A percentile compares a stretch with the other conserved stretches of the same genome.
Evolutionary conservation across 2,888 invertebrate genomes (phyloP).

Genomic region (Cheilosia variabilis): DNA sequence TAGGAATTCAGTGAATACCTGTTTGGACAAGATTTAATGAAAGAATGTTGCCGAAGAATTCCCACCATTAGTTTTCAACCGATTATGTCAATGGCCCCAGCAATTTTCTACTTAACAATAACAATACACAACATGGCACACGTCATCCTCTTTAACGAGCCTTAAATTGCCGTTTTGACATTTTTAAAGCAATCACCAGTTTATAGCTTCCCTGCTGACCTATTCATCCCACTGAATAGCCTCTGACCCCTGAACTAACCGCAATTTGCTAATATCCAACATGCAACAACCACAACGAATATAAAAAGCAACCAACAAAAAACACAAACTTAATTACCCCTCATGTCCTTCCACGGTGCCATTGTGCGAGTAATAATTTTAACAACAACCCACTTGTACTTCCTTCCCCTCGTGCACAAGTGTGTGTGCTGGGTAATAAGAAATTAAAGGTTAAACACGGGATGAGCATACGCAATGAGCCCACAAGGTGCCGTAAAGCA

Average conservation of each 20-base stretch:
- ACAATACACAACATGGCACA: too few relatives aligned
- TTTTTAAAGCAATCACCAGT: not conserved
- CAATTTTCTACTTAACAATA: too few relatives aligned
- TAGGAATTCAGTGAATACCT: too few relatives aligned
- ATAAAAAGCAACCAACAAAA: not conserved
- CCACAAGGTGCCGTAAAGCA: constrained; percentile 81
- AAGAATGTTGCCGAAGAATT: too few relatives aligned
- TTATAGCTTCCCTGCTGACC: not conserved
- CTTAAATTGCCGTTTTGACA: too few relatives aligned
- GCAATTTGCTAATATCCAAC: constrained; percentile 28
- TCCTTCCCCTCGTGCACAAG: not conserved
- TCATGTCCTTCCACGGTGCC: constrained; percentile 11
- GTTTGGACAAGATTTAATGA: too few relatives aligned
- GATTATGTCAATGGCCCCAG: too few relatives aligned
- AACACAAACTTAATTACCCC: constrained; percentile 36
- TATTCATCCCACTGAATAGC: not conserved
- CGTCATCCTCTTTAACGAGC: too few relatives aligned
- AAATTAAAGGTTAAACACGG: constrained; percentile 79
- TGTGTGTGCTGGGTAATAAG: constrained; percentile 65
- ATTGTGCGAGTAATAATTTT: constrained; percentile 48
- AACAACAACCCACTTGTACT: constrained; percentile 48
- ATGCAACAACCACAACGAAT: constrained; percentile 20
- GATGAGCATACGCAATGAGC: constrained; percentile 79
- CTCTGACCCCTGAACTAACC: constrained; percentile 13
- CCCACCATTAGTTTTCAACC: too few relatives aligned